A percentile compares a stretch with the other conserved stretches of the same genome.
Evolutionary conservation across 2,888 invertebrate genomes (phyloP).

Genomic region (Rutpela maculata): DNA sequence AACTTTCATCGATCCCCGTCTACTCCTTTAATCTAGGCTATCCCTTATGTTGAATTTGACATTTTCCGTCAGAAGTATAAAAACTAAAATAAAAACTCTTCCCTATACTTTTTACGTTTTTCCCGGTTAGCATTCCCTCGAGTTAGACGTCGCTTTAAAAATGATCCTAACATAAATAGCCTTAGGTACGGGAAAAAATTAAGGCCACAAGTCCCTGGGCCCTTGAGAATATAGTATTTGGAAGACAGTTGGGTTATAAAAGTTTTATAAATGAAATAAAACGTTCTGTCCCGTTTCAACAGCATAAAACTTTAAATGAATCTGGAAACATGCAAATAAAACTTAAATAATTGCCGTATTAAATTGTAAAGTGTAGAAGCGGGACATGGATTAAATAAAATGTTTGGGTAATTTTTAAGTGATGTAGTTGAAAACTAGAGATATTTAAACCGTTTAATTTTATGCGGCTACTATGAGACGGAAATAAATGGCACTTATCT

Average conservation of each 20-base stretch:
- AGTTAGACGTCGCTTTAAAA: slow-evolving; percentile 3
- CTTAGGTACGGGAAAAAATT: neutral
- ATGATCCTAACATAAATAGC: slow-evolving; percentile 4
- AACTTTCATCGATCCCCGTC: neutral
- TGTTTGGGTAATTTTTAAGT: neutral
- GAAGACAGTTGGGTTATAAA: slow-evolving; percentile 2
- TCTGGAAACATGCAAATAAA: slow-evolving; percentile 13
- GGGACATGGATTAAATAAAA: neutral
- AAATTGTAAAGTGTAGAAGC: neutral
- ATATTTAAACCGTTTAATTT: neutral
- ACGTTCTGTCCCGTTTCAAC: neutral
- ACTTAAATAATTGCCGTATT: neutral
- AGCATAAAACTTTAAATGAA: slow-evolving; percentile 7
- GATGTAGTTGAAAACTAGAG: neutral
- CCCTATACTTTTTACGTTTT: neutral
- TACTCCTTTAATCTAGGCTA: neutral
- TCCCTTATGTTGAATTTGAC: neutral
- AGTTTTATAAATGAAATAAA: slow-evolving; percentile 10
- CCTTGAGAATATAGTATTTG: slow-evolving; percentile 7
- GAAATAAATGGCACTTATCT: neutral
- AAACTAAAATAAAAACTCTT: slow-evolving; percentile 2
- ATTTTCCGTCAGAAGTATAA: neutral
- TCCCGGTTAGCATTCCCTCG: neutral
- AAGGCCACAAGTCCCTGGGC: neutral
- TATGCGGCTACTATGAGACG: neutral